Conservation (phyloP, 2,113 vertebrate species). For the Hystrix brachyura region DNA sequence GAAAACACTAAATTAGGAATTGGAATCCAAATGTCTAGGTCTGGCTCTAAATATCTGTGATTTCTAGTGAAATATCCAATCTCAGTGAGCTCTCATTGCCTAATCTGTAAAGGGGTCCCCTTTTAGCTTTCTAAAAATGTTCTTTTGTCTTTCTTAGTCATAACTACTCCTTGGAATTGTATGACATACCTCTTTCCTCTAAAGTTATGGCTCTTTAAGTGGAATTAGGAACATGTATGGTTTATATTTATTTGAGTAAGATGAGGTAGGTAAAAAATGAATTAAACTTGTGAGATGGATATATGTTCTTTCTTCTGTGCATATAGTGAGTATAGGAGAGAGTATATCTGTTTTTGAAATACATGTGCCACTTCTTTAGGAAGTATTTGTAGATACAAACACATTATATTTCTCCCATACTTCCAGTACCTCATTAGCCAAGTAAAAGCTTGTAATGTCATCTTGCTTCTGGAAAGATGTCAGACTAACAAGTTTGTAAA, state of each 20-base stretch:
- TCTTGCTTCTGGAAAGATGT: conserved; percentile 3
- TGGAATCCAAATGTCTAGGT: conserved; percentile 2
- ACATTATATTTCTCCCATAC: neutral
- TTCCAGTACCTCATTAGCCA: neutral
- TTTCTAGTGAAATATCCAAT: neutral
- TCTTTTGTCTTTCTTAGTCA: neutral
- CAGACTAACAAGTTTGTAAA: neutral
- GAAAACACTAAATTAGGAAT: conserved; percentile 58
- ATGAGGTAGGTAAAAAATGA: neutral
- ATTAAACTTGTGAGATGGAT: neutral
- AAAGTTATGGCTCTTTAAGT: conserved; percentile 11
- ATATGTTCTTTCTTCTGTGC: neutral
- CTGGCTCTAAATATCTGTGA: neutral
- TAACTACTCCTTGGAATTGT: neutral
- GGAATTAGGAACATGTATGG: neutral
- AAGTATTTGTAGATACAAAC: neutral
- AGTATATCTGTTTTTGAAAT: conserved; percentile 12
- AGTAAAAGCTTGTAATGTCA: neutral
- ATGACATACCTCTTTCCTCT: neutral
- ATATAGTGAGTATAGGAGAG: neutral
- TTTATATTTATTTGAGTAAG: conserved; percentile 21
- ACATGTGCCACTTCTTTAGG: neutral
- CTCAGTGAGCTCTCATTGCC: neutral
- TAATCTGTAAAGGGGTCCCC: neutral
- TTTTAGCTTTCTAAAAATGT: conserved; percentile 1